Base-by-base conservation (phyloP, 2,888 invertebrate genomes). In the Orchesellides sinensis region DNA sequence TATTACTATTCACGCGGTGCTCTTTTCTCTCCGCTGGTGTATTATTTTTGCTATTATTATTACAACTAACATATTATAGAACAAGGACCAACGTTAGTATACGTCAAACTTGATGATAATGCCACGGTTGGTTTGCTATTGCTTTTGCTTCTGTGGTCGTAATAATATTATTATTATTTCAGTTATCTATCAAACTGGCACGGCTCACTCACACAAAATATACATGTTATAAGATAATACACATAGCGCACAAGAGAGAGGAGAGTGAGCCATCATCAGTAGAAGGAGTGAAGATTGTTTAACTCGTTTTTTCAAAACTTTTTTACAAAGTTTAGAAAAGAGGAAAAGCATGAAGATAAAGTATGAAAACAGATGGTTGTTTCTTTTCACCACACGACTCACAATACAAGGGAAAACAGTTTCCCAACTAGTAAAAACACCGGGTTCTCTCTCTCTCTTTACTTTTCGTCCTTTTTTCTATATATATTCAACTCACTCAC, bases 331-430 rank as follows among this genome's bases (percentile, higher is more conserved):
- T 77, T 68, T 69, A 59, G 68, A 68, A 52, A 66, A 74, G 68
- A 68, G 65, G 69, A 82, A 74, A 56, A 70, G 72, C 68, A 83
- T 74, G 70, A 75, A 82, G 69, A 74, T 77, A 70, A 80, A 74
- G 77, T 91, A 91, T 91, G 91, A 92, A 92, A 92, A 92, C 92
- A 92, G 88, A 88, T 90, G 89, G 90, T 90, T 90, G 90, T 91
- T 91, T 90, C 90, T 91, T 91, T 90, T 91, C 90, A 87, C 87
- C 87, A 87, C 88, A 87, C 86, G 86, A 84, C 80, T 86, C 86
- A 88, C 86, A 88, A 88, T 86, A 87, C 83, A 88, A 87, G 85
- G 81, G 87, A 87, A 87, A 88, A 87, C 86, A 85, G 84, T 84
- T 83, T 84, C 78, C 89, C 90, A 90, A 83, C 90, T 90, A 90